Evolutionary conservation across 2,888 invertebrate genomes (phyloP), one percentile per base, ranked within the genome.

Genomic region (Thereva nobilitata): DNA sequence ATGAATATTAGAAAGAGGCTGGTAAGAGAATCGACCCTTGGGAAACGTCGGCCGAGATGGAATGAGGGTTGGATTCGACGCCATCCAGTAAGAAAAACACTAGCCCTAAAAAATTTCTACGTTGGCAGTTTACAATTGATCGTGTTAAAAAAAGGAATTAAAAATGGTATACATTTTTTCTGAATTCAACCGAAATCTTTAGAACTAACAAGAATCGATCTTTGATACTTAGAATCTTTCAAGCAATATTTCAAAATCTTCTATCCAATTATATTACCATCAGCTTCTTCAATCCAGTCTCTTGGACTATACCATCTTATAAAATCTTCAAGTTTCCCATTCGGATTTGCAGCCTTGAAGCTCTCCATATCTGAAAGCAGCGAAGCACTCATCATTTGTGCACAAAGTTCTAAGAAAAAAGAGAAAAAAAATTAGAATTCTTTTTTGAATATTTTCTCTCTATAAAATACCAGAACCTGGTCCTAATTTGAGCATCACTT

Each of bases 341-440:
- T 92, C 0, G 97, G 97, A 84, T 99, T 99, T 4, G 98, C 98
- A 2, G 98, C 96, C 84, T 98, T 99, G 80, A 99, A 99, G 0
- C 97, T 93, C 79, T 97, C 95, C 97, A 98, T 97, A 76, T 99
- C 99, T 0, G 97, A 97, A 1, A 93, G 84, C 9, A 99, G 83
- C 0, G 95, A 93, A 0, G 96, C 95, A 78, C 95, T 92, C 92
- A 98, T 97, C 86, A 98, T 91, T 77, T 92, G 87, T 0, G 97
- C 94, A 66, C 96, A 86, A 70, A 95, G 85, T 77, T 93, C 91
- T 7, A 90, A 89, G 7, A 91, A 92, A 74, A 89, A 88, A 41
- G 10, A 50, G 4, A 44, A 47, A 42, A 40, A 55, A 5, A 57
- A 57, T 45, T 35, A 35, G n/a, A 47, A 38, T n/a, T 23, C 37